Evolutionary conservation across 1,140 invertebrate species (phyloP).

Genomic region (Zeugodacus cucurbitae): DNA sequence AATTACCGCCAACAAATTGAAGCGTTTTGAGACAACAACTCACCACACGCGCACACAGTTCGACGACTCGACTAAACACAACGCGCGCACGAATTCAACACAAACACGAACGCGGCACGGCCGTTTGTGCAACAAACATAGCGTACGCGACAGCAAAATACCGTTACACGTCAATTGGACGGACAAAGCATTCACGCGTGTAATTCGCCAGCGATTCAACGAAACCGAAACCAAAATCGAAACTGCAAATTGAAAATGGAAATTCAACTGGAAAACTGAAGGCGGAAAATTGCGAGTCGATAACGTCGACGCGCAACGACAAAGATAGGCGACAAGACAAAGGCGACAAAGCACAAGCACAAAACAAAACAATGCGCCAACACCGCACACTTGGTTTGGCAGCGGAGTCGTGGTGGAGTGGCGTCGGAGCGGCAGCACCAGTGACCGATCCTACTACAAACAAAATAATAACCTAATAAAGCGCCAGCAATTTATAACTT

Average conservation of each 20-base stretch:
- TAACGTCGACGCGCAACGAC: background rate
- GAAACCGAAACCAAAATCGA: slow-evolving; percentile 32
- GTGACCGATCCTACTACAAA: background rate
- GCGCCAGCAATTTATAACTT: background rate
- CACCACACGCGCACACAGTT: background rate
- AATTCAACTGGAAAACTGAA: slow-evolving; percentile 32
- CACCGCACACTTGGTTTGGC: background rate
- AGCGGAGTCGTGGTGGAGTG: background rate
- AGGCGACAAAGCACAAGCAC: background rate
- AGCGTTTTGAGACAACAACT: background rate
- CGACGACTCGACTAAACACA: background rate
- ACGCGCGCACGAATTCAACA: background rate
- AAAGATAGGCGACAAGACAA: background rate
- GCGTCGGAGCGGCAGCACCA: background rate
- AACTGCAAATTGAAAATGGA: slow-evolving; percentile 26
- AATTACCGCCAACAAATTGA: background rate
- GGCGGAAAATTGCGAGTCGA: slow-evolving; percentile 16
- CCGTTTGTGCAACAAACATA: background rate
- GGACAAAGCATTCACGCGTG: slow-evolving; percentile 5
- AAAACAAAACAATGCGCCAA: background rate
- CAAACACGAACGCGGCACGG: background rate
- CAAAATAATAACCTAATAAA: background rate
- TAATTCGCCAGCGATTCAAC: slow-evolving; percentile 22
- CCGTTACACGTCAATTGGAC: background rate
- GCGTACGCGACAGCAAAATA: background rate